Evolutionary conservation across 2,888 invertebrate species (phyloP), one percentile per base, ranked within the genome.

Genomic region (Ecliptopera silaceata): DNA sequence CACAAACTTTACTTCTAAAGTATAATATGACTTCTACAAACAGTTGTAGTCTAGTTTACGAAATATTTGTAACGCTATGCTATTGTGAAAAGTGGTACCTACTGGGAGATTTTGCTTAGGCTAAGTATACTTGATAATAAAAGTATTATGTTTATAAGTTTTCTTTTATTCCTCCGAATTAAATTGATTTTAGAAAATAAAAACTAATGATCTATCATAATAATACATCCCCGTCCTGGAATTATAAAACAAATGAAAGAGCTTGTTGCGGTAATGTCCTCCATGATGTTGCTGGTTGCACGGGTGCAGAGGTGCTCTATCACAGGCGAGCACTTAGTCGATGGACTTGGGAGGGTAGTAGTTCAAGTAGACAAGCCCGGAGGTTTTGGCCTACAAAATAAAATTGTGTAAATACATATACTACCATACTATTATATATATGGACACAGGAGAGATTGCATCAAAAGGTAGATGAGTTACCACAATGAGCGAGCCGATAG

Each of bases 351-450:
- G 95, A 15, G 93, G 92, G 38, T 84, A 87, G 80, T 82, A 93
- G 92, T 95, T 94, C 47, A 95, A 86, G 79, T 93, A 92, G 60
- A 95, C 78, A 26, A 94, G 75, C 13, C 94, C 95, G 0, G 93
- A 91, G 17, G 92, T 74, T 75, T 93, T 94, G 17, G 93, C 93
- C 94, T 94, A 84, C 0, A 84, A 38, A 15, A 0, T 17, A 41
- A 34, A 49, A 36, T 36, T n/a, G n/a, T n/a, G n/a, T n/a, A n/a
- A n/a, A n/a, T n/a, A n/a, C n/a, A n/a, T n/a, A n/a, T n/a, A n/a
- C n/a, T n/a, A n/a, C n/a, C n/a, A n/a, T n/a, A n/a, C n/a, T n/a
- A n/a, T n/a, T n/a, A n/a, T n/a, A n/a, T n/a, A n/a, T n/a, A n/a
- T n/a, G n/a, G n/a, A n/a, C n/a, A n/a, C n/a, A n/a, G n/a, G n/a